Base-by-base conservation (phyloP, 2,113 vertebrate species). In the Canis aureus region DNA sequence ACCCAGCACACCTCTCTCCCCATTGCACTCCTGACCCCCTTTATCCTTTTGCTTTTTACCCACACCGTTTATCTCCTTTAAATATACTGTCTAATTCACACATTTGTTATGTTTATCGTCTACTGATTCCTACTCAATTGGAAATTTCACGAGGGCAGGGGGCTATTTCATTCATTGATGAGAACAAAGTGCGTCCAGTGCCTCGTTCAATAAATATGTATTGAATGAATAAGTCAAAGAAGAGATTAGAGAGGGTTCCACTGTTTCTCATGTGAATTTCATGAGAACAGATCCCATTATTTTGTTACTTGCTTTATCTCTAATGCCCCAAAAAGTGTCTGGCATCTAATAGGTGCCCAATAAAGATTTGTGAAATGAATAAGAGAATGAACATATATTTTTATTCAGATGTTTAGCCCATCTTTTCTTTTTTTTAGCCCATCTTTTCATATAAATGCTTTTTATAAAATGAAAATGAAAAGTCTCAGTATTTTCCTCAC, bases 231-330 rank as follows among this genome's bases (percentile, higher is more conserved):
- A 73, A 10, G 64, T 83, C 62, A 71, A 12, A 71, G 66, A 94
- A 89, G 49, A 4, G 49, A 2, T 35, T 20, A 64, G 19, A 25
- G 11, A 88, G 29, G 25, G 8, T 83, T 53, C 62, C 55, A n/a
- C 29, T 73, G 23, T 84, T 89, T 82, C 32, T 90, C 35, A 11
- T 15, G 27, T 79, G 43, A 67, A 23, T 92, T 27, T 94, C 57
- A 66, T 23, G 94, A 94, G 66, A n/a, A 49, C 19, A 16, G 3
- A 5, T 12, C 57, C 20, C 53, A 59, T 53, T 83, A 20, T 90
- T 94, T 89, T 81, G 38, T 96, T 87, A 81, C 35, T 57, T 85
- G 43, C 11, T 95, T 85, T 92, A 27, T 76, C 81, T 64, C 49
- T 67, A 66, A 19, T 16, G 25, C 35, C 35, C 12, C 53, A 25